These are phyloP conservation scores for Hyla sarda DNA, from an alignment of 2,113 vertebrate species.

Conservation along the genomic window DNA sequence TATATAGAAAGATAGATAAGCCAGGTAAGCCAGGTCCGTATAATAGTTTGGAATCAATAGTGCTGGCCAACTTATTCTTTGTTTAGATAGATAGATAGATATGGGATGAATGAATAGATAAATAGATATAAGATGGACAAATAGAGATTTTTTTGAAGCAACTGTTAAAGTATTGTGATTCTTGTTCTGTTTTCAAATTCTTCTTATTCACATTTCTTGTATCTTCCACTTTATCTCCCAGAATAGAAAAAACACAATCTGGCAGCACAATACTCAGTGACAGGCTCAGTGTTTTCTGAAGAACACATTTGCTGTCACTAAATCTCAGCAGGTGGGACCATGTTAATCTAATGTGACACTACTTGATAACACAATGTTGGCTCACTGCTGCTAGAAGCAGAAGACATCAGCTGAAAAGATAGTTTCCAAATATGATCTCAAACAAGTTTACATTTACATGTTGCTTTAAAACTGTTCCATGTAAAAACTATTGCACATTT, in stretches of 20 bases:
- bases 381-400: neutral
- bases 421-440: neutral
- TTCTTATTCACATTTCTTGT: neutral
- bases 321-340: neutral
- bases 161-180: neutral
- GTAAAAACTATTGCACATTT: neutral
- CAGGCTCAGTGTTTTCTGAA: neutral
- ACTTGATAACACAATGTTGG: conserved; percentile 12
- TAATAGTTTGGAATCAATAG: no score
- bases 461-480: neutral
- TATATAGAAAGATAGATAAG: no score
- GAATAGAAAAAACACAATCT: conserved; percentile 3
- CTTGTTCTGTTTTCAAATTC: neutral
- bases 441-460: neutral
- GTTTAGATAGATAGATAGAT: no score
- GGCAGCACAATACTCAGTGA: neutral
- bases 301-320: neutral
- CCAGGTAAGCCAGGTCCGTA: no score
- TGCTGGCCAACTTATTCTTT: no score
- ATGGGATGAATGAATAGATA: neutral
- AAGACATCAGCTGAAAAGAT: neutral
- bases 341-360: conserved; percentile 3
- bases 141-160: no score
- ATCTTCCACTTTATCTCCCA: neutral
- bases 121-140: neutral